Percentiles rank a stretch among this genome's conserved stretches.
phyloP scores from a whole-genome alignment of 2,113 vertebrate genomes.

The Haemorhous mexicanus region DNA sequence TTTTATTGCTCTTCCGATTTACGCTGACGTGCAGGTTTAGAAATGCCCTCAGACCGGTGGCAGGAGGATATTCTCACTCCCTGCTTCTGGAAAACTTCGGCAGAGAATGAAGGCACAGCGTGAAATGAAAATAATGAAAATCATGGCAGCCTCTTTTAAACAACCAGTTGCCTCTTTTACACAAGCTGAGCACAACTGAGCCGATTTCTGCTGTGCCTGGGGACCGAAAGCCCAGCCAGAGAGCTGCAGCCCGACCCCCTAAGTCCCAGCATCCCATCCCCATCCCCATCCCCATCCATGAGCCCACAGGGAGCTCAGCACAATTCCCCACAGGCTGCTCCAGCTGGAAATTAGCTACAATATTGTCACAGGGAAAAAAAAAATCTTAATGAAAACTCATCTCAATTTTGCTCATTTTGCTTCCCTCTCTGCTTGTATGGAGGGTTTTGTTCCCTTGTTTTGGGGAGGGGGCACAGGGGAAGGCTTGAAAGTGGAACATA shows the following conservation, averaged over 20 bases:
- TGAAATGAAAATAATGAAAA: not conserved
- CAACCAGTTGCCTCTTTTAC: not conserved
- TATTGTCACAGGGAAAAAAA: rapidly evolving
- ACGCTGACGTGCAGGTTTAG: not conserved
- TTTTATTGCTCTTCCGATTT: not conserved
- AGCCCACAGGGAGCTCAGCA: not conserved
- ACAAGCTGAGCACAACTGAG: not conserved
- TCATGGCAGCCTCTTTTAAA: not conserved
- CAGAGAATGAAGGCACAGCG: rapidly evolving
- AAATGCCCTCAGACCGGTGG: not conserved
- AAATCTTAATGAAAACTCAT: not conserved
- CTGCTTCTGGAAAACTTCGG: not conserved
- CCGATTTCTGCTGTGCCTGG: rapidly evolving
- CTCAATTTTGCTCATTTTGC: not conserved
- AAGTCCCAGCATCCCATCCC: not conserved
- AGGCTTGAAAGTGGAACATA: not conserved
- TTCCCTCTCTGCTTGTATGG: not conserved
- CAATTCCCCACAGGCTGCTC: not conserved
- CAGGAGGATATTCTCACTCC: not conserved
- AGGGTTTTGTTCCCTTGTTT: not conserved
- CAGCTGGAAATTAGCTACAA: not conserved
- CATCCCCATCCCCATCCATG: rapidly evolving
- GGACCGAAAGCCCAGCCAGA: not conserved
- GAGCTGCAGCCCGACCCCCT: rapidly evolving
- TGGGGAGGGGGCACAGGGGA: not conserved